Percentiles rank a stretch among this genome's conserved stretches.
Evolutionary conservation across 1,140 invertebrate genomes (phyloP).

Genomic region (Ceratosolen fusciceps): DNA sequence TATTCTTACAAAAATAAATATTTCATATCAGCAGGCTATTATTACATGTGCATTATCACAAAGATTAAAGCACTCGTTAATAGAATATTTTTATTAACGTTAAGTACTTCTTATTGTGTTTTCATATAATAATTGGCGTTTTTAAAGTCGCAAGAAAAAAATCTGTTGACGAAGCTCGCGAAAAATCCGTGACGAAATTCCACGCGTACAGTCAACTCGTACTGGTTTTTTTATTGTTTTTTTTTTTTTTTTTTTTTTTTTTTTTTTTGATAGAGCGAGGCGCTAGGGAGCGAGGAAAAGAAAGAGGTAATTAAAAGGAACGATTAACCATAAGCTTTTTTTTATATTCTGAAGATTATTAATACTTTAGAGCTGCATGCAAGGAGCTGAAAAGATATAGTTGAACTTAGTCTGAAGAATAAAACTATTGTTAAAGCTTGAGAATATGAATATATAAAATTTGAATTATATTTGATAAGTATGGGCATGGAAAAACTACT

Average conservation of each 20-base stretch:
- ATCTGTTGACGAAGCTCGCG: conserved; percentile 23
- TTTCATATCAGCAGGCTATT: too few relatives aligned
- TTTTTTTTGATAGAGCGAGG: conserved; percentile 30
- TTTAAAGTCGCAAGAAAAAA: background rate
- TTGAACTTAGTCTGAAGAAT: too few relatives aligned
- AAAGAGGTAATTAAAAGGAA: background rate
- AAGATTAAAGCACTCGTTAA: background rate
- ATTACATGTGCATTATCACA: background rate
- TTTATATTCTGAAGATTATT: background rate
- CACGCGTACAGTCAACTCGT: conserved; percentile 38
- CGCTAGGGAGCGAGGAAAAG: background rate
- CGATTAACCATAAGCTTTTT: background rate
- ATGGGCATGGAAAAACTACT: too few relatives aligned
- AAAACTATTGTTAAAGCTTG: too few relatives aligned
- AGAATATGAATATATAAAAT: too few relatives aligned
- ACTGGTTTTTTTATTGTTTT: conserved; percentile 24
- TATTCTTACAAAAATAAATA: too few relatives aligned
- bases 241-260: too few relatives aligned
- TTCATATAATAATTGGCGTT: background rate
- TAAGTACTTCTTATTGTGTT: background rate
- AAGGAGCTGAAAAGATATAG: background rate
- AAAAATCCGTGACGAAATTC: conserved; percentile 42
- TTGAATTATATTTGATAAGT: too few relatives aligned
- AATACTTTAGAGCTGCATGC: background rate
- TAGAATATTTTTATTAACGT: background rate